Conservation (phyloP, 2,113 vertebrate genomes). For the Elaphurus davidianus region DNA sequence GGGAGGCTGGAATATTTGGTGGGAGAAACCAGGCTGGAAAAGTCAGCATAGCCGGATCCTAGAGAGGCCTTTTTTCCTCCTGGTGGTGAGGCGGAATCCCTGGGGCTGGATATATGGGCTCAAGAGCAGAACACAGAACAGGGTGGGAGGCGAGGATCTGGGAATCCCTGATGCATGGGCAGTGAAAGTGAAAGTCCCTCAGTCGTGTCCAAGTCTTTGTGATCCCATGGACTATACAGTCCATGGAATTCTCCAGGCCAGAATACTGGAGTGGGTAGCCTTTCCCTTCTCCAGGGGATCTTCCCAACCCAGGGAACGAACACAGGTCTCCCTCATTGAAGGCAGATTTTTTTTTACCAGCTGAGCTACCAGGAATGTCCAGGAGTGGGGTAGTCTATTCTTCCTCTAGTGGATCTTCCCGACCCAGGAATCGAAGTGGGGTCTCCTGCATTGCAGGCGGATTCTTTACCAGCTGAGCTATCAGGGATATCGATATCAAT, state of each 20-base stretch:
- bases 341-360: neutral
- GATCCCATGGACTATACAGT: neutral
- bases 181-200: neutral
- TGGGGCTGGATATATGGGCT: no score
- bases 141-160: neutral
- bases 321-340: neutral
- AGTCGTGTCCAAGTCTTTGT: fast-evolving
- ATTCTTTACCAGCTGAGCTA: neutral
- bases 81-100: fast-evolving
- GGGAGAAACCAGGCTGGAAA: neutral
- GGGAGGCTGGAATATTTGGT: neutral
- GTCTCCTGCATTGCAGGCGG: neutral
- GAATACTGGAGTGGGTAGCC: neutral
- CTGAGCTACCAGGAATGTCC: neutral
- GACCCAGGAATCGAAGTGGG: neutral
- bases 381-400: neutral
- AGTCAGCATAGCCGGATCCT: fast-evolving
- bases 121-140: neutral
- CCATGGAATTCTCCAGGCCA: neutral
- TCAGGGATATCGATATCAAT: neutral
- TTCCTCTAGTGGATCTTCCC: neutral
- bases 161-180: neutral
- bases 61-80: neutral
- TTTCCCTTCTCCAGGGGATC: neutral
- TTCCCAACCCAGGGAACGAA: neutral